phyloP scores from a whole-genome alignment of 1,140 invertebrate species.

The Drosophila lowei region DNA sequence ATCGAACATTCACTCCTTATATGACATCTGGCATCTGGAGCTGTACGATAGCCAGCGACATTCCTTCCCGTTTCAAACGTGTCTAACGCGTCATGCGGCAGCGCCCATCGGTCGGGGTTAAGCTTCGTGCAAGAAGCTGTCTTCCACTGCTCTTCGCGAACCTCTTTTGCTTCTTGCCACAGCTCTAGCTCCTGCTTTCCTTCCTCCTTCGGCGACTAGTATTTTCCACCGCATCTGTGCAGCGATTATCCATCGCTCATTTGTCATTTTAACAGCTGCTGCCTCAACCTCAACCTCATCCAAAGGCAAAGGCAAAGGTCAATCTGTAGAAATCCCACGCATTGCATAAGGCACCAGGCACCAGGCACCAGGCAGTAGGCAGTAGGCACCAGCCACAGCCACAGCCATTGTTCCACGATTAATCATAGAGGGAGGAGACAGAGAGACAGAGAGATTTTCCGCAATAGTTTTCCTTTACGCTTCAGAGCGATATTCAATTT shows the following conservation, averaged over 20 bases:
- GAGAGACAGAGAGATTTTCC: conserved; percentile 23
- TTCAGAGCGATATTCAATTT: conserved; percentile 71
- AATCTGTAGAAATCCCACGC: conserved; percentile 58
- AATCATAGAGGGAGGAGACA: conserved; percentile 44
- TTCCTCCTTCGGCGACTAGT: conserved; percentile 1
- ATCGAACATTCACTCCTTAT: neutral
- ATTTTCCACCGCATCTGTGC: conserved; percentile 39
- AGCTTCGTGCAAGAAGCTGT: too few relatives aligned
- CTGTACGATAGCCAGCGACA: too few relatives aligned
- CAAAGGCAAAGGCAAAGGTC: conserved; percentile 47
- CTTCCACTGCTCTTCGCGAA: too few relatives aligned
- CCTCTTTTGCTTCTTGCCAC: too few relatives aligned
- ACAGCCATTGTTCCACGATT: conserved; percentile 52
- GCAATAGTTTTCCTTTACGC: conserved; percentile 12
- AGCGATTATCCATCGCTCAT: conserved; percentile 68
- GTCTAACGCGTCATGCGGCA: too few relatives aligned
- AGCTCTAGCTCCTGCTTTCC: too few relatives aligned
- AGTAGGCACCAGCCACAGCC: too few relatives aligned
- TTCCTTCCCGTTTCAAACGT: too few relatives aligned
- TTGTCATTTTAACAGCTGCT: conserved; percentile 65
- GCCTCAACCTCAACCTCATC: conserved; percentile 2
- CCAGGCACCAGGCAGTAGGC: neutral
- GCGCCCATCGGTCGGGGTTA: too few relatives aligned
- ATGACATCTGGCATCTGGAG: too few relatives aligned
- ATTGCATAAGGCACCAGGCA: conserved; percentile 56